Evolutionary conservation across 2,797 vertebrate species (phyloP).

Genomic region (Naso thynnoides): DNA sequence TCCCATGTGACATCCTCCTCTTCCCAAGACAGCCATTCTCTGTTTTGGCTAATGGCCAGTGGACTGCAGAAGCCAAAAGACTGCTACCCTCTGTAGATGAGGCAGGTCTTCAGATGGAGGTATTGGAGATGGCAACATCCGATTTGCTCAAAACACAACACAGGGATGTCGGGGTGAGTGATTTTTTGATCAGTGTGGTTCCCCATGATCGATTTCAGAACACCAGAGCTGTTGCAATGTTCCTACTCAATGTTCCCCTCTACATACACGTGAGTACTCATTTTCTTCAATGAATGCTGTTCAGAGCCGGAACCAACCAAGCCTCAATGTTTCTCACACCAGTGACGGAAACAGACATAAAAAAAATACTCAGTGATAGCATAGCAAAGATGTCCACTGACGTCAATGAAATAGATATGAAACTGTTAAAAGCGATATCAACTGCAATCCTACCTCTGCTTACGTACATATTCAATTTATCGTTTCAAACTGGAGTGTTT

Average conservation of each 20-base stretch:
- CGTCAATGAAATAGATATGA: too few species aligned
- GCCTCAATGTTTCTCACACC: too few species aligned
- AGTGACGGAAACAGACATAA: too few species aligned
- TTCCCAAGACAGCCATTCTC: constrained; percentile 14
- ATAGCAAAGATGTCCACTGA: too few species aligned
- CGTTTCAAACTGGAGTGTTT: too few species aligned
- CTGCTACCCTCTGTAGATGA: background rate
- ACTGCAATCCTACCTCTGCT: too few species aligned
- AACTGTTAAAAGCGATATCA: too few species aligned
- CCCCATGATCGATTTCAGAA: background rate
- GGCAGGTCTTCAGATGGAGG: background rate
- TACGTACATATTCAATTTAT: too few species aligned
- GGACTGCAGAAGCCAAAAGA: constrained; percentile 1
- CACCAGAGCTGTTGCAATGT: background rate
- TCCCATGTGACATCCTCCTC: constrained; percentile 14
- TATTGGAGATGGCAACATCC: constrained; percentile 6
- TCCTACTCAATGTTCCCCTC: background rate
- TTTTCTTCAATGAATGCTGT: background rate
- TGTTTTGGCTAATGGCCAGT: background rate
- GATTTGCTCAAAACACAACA: constrained; percentile 15
- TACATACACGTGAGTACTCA: background rate
- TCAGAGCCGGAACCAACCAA: background rate
- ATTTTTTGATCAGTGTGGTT: constrained; percentile 14
- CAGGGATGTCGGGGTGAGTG: background rate
- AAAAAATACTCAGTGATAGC: too few species aligned